phyloP scores from a whole-genome alignment of 2,797 vertebrate genomes.

The Smutsia temminckii region DNA sequence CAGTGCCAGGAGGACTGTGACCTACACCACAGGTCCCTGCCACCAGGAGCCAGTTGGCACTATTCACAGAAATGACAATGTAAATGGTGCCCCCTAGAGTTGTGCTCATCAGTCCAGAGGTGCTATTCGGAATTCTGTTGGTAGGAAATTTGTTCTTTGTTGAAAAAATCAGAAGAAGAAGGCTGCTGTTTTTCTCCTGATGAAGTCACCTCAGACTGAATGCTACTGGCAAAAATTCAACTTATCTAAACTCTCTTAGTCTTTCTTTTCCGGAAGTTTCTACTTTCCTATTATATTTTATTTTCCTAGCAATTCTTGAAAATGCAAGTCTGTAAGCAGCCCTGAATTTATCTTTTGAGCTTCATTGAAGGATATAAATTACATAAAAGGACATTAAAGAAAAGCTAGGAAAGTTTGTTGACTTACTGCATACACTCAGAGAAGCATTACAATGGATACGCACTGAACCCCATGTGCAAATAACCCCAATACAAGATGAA shows the following conservation, averaged over 20 bases:
- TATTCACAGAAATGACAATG: neutral
- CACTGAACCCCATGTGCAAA: neutral
- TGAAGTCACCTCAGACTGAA: neutral
- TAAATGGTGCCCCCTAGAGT: neutral
- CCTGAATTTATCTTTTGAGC: constrained; percentile 1
- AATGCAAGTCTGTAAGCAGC: neutral
- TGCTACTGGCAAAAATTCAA: neutral
- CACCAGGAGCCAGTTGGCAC: neutral
- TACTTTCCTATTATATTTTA: neutral
- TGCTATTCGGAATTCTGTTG: neutral
- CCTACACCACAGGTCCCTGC: neutral
- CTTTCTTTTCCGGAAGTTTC: neutral
- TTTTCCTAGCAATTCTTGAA: constrained; percentile 7
- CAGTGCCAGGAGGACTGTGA: neutral
- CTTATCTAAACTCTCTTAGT: neutral
- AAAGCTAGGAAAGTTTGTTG: neutral
- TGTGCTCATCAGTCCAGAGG: neutral
- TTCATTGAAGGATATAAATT: neutral
- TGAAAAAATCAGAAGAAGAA: neutral
- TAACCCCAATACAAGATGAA: neutral
- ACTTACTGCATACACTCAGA: neutral
- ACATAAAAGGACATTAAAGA: neutral
- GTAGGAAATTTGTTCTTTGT: neutral
- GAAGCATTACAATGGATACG: neutral
- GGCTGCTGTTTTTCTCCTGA: neutral